Evolutionary conservation across 2,113 vertebrate genomes (phyloP).

Genomic region (Tragelaphus buxtoni): DNA sequence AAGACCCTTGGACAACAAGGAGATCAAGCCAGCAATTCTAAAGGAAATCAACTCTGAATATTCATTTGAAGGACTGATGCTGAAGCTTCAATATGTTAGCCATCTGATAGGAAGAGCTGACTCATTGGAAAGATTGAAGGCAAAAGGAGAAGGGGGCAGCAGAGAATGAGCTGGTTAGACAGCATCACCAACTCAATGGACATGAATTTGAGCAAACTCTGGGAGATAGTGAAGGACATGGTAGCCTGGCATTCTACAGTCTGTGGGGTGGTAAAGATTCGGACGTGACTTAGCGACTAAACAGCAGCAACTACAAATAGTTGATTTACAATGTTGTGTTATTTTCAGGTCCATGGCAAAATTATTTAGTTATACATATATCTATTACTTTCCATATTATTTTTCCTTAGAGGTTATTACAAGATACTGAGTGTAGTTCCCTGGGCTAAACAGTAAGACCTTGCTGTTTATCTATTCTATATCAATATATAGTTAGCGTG

Average conservation of each 20-base stretch:
- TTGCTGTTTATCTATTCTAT: background rate
- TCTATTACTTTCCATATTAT: background rate
- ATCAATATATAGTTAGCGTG: background rate
- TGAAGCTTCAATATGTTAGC: background rate
- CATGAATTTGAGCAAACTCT: background rate
- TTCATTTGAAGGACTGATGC: background rate
- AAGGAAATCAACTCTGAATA: background rate
- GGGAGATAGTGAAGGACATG: background rate
- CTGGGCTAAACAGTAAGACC: background rate
- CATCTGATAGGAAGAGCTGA: background rate
- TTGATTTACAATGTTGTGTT: background rate
- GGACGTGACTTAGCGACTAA: background rate
- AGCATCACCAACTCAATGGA: background rate
- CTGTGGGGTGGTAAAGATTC: background rate
- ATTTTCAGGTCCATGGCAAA: background rate
- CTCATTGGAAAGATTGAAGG: background rate
- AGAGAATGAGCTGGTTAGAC: background rate
- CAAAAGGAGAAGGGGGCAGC: background rate
- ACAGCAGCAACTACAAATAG: background rate
- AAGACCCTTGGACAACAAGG: background rate
- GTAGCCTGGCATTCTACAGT: background rate
- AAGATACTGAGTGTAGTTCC: background rate
- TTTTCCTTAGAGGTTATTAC: background rate
- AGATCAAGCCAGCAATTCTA: background rate
- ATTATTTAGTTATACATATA: background rate